Conservation (phyloP, 1,140 invertebrate species). For the Drosophila kohkoa region DNA sequence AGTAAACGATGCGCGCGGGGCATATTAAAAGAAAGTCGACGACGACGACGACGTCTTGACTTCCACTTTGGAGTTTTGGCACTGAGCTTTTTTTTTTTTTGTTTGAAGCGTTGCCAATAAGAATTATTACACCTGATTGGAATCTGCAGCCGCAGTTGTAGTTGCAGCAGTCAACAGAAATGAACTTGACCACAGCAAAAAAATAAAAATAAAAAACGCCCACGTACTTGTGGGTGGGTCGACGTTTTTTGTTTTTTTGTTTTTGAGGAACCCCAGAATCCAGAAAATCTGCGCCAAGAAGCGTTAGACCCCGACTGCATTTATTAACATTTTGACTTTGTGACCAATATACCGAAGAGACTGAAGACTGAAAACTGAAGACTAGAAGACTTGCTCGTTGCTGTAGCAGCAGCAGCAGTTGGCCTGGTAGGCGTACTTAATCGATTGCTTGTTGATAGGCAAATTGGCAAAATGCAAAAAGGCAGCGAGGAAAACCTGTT, state of each 20-base stretch:
- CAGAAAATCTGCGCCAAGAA: slow-evolving; percentile 26
- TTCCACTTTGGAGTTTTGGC: slow-evolving; percentile 25
- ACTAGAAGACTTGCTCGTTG: neutral
- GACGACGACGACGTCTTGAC: slow-evolving; percentile 15
- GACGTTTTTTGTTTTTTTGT: too few species aligned
- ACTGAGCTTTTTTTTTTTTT: slow-evolving; percentile 40
- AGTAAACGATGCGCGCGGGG: slow-evolving; percentile 63
- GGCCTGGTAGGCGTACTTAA: slow-evolving; percentile 80
- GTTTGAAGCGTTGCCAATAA: slow-evolving; percentile 82
- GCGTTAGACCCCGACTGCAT: slow-evolving; percentile 55
- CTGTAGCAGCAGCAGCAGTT: slow-evolving; percentile 6
- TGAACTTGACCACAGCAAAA: slow-evolving; percentile 75
- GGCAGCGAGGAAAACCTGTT: slow-evolving; percentile 68
- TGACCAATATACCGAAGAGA: slow-evolving; percentile 72
- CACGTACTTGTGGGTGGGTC: slow-evolving; percentile 74
- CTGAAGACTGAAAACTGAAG: neutral
- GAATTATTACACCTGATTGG: slow-evolving; percentile 85
- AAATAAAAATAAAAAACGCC: slow-evolving; percentile 33
- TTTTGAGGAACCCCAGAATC: slow-evolving; percentile 25
- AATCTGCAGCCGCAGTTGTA: slow-evolving; percentile 65
- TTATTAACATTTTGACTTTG: slow-evolving; percentile 84
- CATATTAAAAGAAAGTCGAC: slow-evolving; percentile 80
- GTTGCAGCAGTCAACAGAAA: slow-evolving; percentile 28
- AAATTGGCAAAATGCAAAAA: slow-evolving; percentile 81
- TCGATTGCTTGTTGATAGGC: slow-evolving; percentile 85